Conservation (phyloP, 2,113 vertebrate genomes). For the Macrotus californicus region DNA sequence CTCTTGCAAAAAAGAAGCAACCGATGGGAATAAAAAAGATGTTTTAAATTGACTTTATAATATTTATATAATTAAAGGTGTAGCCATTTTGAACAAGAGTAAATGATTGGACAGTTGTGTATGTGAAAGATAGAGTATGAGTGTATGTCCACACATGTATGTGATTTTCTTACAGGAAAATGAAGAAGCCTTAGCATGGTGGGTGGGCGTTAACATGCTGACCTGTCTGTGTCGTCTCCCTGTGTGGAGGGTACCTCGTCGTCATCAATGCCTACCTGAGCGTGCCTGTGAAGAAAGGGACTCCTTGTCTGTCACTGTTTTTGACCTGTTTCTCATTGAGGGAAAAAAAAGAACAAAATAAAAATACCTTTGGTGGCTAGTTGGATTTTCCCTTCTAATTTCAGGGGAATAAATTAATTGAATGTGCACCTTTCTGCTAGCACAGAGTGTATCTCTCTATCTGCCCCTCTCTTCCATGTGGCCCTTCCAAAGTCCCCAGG, state of each 20-base stretch:
- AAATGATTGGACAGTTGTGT: not conserved
- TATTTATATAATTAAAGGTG: not conserved
- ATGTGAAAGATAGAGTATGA: too few relatives aligned
- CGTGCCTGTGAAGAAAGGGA: not conserved
- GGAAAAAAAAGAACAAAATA: not conserved
- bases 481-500: not conserved
- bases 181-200: not conserved
- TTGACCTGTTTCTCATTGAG: not conserved
- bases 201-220: not conserved
- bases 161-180: not conserved
- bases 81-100: not conserved
- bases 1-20: not conserved
- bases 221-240: not conserved
- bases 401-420: not conserved
- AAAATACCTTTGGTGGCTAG: not conserved
- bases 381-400: not conserved
- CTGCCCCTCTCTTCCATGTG: not conserved
- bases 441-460: not conserved
- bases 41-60: not conserved
- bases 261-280: not conserved
- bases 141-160: fast-evolving
- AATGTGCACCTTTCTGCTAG: not conserved
- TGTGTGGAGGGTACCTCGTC: not conserved
- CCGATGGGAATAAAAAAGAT: not conserved
- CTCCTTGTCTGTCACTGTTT: not conserved